phyloP scores from a whole-genome alignment of 1,140 invertebrate genomes.

The Zaprionus capensis region DNA sequence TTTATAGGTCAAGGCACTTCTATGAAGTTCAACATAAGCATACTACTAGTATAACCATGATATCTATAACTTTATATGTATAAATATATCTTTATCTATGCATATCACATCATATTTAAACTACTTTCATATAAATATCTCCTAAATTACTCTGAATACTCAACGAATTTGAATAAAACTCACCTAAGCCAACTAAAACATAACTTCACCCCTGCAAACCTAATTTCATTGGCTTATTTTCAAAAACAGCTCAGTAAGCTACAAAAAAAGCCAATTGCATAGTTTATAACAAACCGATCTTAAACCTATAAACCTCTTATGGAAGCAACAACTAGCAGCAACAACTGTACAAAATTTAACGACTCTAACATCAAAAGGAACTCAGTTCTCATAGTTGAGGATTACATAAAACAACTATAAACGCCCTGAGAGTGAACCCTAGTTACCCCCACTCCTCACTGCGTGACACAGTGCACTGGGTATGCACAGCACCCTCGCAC shows the following conservation, averaged over 20 bases:
- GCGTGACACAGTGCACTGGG: not conserved
- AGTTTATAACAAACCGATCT: not conserved
- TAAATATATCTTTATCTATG: too few species aligned
- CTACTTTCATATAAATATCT: too few species aligned
- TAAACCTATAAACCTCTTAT: not conserved
- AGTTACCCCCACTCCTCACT: not conserved
- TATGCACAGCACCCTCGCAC: constrained; percentile 1
- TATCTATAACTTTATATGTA: too few species aligned
- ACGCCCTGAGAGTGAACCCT: not conserved
- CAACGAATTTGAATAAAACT: too few species aligned
- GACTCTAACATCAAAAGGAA: not conserved
- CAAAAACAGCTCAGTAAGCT: not conserved
- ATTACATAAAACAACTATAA: not conserved
- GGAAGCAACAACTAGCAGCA: not conserved
- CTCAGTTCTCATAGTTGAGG: not conserved
- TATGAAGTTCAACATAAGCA: not conserved
- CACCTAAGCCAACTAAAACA: too few species aligned
- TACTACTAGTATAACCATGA: not conserved
- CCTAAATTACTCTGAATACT: too few species aligned
- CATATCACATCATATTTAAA: too few species aligned
- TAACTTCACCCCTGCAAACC: too few species aligned
- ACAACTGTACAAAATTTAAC: constrained; percentile 5
- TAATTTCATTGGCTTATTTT: too few species aligned
- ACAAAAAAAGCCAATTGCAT: not conserved
- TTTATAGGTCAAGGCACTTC: not conserved